phyloP scores from a whole-genome alignment of 2,797 vertebrate genomes.

The Scomberomorus guttatus region DNA sequence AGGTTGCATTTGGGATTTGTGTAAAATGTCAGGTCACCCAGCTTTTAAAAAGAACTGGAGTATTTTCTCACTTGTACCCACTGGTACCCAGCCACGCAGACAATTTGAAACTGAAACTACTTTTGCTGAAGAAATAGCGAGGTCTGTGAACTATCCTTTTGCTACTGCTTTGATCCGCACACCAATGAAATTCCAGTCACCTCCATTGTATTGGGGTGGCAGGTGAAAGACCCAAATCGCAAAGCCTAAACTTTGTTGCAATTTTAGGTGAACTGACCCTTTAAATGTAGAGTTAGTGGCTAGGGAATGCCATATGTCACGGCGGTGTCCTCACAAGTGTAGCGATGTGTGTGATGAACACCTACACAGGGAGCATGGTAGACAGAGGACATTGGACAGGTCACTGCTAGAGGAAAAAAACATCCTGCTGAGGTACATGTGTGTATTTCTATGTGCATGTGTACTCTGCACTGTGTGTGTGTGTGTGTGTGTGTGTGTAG shows the following conservation, averaged over 20 bases:
- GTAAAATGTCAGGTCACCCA: too few relatives aligned
- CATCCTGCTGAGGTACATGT: neutral
- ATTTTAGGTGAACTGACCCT: neutral
- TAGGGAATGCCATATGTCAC: neutral
- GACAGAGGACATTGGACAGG: constrained; percentile 8
- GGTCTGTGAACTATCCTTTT: neutral
- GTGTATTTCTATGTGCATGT: constrained; percentile 5
- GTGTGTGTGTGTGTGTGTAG: constrained; percentile 11
- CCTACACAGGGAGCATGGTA: neutral
- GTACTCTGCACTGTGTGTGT: neutral
- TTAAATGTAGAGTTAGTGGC: neutral
- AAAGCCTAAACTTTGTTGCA: neutral
- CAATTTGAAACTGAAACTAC: neutral
- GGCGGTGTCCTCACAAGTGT: neutral
- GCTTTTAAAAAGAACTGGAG: too few relatives aligned
- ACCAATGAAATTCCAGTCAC: neutral
- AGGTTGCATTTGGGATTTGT: too few relatives aligned
- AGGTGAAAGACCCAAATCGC: neutral
- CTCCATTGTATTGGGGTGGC: too few relatives aligned
- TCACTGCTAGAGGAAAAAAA: neutral
- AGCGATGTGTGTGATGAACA: neutral
- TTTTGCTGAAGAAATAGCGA: neutral
- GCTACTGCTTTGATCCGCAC: neutral
- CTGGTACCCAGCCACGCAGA: neutral
- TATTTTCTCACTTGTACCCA: neutral